Evolutionary conservation across 2,113 vertebrate species (phyloP).

Genomic region (Scytalopus superciliaris): DNA sequence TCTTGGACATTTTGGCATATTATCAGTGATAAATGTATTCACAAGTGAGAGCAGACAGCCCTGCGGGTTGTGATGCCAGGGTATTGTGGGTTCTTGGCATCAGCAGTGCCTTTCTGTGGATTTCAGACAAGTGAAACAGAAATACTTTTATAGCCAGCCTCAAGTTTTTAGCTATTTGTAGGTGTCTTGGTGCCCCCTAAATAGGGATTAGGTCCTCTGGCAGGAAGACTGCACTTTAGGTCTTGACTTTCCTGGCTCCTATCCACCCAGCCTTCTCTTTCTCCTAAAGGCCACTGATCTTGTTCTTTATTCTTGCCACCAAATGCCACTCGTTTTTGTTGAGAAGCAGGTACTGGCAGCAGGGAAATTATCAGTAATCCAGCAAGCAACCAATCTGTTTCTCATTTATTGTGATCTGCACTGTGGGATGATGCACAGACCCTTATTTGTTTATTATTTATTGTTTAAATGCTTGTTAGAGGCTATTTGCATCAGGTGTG

Average conservation of each 20-base stretch:
- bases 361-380: not conserved
- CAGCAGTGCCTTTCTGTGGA: not conserved
- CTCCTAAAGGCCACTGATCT: not conserved
- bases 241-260: not conserved
- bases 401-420: not conserved
- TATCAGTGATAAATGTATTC: not conserved
- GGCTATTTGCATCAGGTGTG: not conserved
- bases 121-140: not conserved
- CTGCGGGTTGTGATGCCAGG: not conserved
- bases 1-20: not conserved
- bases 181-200: not conserved
- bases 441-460: not conserved
- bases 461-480: not conserved
- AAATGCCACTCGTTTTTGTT: not conserved
- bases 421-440: not conserved
- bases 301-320: not conserved
- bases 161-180: not conserved
- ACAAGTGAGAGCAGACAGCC: slow-evolving; percentile 13
- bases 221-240: not conserved
- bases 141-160: not conserved
- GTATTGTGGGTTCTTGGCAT: slow-evolving; percentile 21
- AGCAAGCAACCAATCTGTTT: not conserved
- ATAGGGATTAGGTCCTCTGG: not conserved
- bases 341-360: not conserved
- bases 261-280: not conserved